Evolutionary conservation across 1,140 invertebrate species (phyloP).

Genomic region (Trachymyrmex septentrionalis): DNA sequence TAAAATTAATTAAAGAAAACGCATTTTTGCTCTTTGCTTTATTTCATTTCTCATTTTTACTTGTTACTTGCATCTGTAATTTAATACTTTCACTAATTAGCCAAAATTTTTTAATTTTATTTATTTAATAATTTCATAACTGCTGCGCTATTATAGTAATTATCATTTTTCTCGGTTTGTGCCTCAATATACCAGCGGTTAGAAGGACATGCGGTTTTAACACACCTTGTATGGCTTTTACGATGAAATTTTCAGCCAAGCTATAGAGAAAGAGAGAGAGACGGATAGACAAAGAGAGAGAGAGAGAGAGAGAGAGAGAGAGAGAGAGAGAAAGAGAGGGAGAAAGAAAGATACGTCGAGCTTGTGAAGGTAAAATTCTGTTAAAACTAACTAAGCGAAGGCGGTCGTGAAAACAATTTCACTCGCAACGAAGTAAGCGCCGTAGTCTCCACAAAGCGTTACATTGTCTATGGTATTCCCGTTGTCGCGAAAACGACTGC

Average conservation of each 20-base stretch:
- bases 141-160: neutral
- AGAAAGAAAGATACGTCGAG: neutral
- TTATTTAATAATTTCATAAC: slow-evolving; percentile 6
- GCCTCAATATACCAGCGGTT: neutral
- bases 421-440: slow-evolving; percentile 47
- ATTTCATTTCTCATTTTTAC: neutral
- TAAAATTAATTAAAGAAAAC: neutral
- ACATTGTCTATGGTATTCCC: neutral
- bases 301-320: neutral
- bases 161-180: neutral
- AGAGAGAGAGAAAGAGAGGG: neutral
- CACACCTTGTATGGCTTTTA: slow-evolving; percentile 25
- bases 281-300: neutral
- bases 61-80: neutral
- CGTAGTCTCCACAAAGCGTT: slow-evolving; percentile 33
- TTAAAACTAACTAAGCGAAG: slow-evolving; percentile 64
- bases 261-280: neutral
- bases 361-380: slow-evolving; percentile 43
- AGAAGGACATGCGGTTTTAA: neutral
- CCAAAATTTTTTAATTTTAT: neutral
- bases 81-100: neutral
- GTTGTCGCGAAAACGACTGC: slow-evolving; percentile 13
- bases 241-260: slow-evolving; percentile 19
- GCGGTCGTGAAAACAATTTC: slow-evolving; percentile 60
- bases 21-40: neutral